Evolutionary conservation across 1,140 invertebrate species (phyloP).

Genomic region (Drosophila neocordata): DNA sequence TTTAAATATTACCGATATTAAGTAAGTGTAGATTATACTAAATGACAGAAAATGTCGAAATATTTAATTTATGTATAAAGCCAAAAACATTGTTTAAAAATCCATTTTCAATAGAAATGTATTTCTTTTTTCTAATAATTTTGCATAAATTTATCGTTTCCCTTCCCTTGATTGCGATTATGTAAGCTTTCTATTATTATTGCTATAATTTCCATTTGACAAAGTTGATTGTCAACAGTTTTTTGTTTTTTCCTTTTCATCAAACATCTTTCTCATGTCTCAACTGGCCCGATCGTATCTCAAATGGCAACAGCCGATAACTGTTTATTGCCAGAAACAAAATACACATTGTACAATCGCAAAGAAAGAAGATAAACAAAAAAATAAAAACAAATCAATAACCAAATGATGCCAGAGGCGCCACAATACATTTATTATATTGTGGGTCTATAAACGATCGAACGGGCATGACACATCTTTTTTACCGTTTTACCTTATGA

Average conservation of each 20-base stretch:
- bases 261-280: background rate
- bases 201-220: background rate
- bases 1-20: no score
- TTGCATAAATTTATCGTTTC: background rate
- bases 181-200: constrained; percentile 1
- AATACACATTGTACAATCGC: background rate
- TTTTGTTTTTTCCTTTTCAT: background rate
- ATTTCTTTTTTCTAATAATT: no score
- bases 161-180: background rate
- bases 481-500: constrained; percentile 30
- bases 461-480: constrained; percentile 35
- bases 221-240: background rate
- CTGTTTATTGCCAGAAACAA: constrained; percentile 24
- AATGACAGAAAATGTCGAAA: no score
- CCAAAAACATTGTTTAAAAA: no score
- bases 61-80: no score
- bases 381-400: constrained; percentile 32
- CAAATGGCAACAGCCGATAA: constrained; percentile 32
- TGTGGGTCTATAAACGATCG: constrained; percentile 16
- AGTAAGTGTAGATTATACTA: no score
- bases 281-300: constrained; percentile 4
- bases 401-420: constrained; percentile 27
- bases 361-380: constrained; percentile 1
- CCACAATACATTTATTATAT: constrained; percentile 29
- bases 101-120: no score